These are phyloP conservation scores for Onchidella celtica DNA, from an alignment of 2,888 invertebrate genomes.

Conservation along the genomic window DNA sequence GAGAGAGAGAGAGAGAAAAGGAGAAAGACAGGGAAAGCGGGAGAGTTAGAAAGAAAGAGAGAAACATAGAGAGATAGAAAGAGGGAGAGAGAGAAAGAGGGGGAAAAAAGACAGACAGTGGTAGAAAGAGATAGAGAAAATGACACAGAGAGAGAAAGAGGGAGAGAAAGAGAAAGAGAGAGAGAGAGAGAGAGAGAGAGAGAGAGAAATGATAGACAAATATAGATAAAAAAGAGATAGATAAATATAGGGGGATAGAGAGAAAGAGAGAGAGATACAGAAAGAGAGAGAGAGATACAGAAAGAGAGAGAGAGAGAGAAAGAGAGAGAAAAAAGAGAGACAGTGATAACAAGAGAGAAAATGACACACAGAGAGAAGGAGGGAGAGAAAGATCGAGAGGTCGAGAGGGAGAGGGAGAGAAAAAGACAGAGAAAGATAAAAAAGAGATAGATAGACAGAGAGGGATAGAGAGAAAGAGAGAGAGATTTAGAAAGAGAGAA, in stretches of 20 bases:
- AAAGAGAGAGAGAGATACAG: background rate
- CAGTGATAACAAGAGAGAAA: background rate
- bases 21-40: slow-evolving; percentile 12
- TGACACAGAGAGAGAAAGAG: slow-evolving; percentile 23
- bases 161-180: slow-evolving; percentile 3
- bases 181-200: slow-evolving; percentile 27
- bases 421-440: background rate
- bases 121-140: slow-evolving; percentile 22
- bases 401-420: background rate
- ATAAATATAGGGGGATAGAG: too few relatives aligned
- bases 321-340: background rate
- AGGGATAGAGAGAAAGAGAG: background rate
- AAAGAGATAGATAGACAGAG: background rate
- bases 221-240: too few relatives aligned
- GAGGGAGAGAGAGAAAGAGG: slow-evolving; percentile 8
- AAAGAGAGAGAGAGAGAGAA: background rate
- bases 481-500: background rate
- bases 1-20: slow-evolving; percentile 27
- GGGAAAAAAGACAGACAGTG: background rate
- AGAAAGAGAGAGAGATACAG: too few relatives aligned
- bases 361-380: background rate
- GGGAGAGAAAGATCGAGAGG: background rate
- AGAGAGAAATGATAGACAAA: too few relatives aligned
- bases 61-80: slow-evolving; percentile 18
- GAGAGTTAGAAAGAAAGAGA: slow-evolving; percentile 20